phyloP scores from a whole-genome alignment of 1,140 invertebrate species.

The Rhizoglyphus robini region DNA sequence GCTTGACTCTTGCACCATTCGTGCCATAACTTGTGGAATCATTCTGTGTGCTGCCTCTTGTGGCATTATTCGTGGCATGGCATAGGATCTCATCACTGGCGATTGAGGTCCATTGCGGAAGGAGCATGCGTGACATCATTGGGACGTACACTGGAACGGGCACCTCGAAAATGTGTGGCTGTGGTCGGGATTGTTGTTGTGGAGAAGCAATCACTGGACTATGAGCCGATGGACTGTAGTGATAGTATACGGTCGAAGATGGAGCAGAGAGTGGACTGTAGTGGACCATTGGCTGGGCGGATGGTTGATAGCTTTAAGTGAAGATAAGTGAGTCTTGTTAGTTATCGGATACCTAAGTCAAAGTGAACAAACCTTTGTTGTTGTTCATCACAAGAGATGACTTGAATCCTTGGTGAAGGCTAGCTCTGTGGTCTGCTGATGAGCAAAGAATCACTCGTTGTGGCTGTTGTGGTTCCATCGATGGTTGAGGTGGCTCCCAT shows the following conservation, averaged over 20 bases:
- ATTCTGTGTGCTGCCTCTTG: too few species aligned
- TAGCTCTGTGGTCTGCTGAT: too few species aligned
- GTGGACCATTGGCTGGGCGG: background rate
- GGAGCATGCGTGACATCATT: background rate
- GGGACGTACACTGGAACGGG: slow-evolving; percentile 6
- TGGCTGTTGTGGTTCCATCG: background rate
- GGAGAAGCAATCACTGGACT: background rate
- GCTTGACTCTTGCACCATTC: too few species aligned
- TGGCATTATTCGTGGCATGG: background rate
- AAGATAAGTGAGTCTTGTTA: background rate
- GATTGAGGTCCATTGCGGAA: background rate
- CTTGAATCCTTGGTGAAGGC: background rate
- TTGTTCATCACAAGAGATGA: background rate
- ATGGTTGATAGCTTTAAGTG: background rate
- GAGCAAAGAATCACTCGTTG: too few species aligned
- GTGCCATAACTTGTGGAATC: too few species aligned
- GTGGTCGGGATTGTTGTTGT: background rate
- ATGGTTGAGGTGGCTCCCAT: background rate
- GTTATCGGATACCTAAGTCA: background rate
- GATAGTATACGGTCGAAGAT: background rate
- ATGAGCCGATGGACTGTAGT: background rate
- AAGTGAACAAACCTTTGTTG: background rate
- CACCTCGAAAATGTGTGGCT: background rate
- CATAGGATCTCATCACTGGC: background rate
- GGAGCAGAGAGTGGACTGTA: background rate